Base-by-base conservation (phyloP, 2,888 invertebrate species). In the Rutpela maculata region DNA sequence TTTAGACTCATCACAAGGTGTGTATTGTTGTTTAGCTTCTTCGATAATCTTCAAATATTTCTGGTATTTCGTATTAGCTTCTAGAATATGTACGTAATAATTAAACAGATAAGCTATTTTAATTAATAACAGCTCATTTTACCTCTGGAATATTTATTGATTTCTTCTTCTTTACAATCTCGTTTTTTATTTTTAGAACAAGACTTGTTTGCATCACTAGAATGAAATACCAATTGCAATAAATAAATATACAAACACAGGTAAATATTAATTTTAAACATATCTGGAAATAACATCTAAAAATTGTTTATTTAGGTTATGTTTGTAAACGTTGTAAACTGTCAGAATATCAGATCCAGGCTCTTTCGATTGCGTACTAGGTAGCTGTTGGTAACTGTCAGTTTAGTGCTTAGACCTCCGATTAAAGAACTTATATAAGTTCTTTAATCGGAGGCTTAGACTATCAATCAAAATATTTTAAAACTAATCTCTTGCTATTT, bases 1-100 rank as follows among this genome's bases (percentile, higher is more conserved):
- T 81, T 93, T 93, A 11, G 86, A 87, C 26, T 84, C 87, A 69
- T 91, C 89, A 87, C 95, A 95, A 11, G 93, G 91, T 74, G 87
- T 84, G 85, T 93, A 93, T 9, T 89, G 85, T 19, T 89, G 86
- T 68, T 91, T 80, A 0, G 94, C 93, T 17, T 89, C 83, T 68
- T 91, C 86, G 75, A 95, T 92, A 63, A 90, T 85, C 59, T 89
- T 86, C 0, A 90, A 87, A 74, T 90, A 90, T 70, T 85, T 80
- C 5, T 69, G 80, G 72, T 89, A 89, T 87, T 89, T 90, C 73
- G 90, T 85, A 85, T 93, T 92, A 17, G 86, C 84, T 84, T 90
- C 93, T 93, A 85, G 75, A 90, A 75, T 56, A 38, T n/a, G 38
- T 9, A n/a, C 43, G 10, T 12, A 72, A 68, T 19, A 79, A 60